Conservation (phyloP, 2,797 vertebrate genomes). For the Muscicapa striata region DNA sequence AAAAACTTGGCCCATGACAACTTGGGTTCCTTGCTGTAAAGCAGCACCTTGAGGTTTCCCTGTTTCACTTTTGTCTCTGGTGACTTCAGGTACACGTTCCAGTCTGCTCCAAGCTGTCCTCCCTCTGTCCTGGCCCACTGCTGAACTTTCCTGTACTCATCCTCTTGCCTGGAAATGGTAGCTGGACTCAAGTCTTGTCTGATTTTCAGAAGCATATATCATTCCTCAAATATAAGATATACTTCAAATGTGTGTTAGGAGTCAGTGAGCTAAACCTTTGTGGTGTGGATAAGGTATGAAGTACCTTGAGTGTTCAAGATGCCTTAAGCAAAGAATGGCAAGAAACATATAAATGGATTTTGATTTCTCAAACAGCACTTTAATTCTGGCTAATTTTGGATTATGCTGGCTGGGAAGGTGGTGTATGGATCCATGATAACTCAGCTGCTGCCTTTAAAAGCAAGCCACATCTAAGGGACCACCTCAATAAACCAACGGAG, state of each 20-base stretch:
- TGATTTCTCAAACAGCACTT: background rate
- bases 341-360: background rate
- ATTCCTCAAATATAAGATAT: background rate
- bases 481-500: background rate
- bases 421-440: background rate
- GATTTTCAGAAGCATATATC: background rate
- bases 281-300: fast-evolving
- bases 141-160: background rate
- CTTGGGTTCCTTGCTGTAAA: fast-evolving
- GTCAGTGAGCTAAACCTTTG: background rate
- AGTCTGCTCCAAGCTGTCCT: background rate
- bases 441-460: background rate
- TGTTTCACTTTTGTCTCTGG: background rate
- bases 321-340: background rate
- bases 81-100: background rate
- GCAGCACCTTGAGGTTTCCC: background rate
- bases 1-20: background rate
- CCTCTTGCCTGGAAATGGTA: background rate
- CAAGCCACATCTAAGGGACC: background rate
- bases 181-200: background rate
- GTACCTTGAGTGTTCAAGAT: background rate
- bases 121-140: fast-evolving
- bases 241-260: background rate
- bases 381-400: background rate
- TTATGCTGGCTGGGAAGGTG: background rate